These are phyloP conservation scores for Copidosoma floridanum DNA, from an alignment of 1,140 invertebrate species.

Conservation along the genomic window DNA sequence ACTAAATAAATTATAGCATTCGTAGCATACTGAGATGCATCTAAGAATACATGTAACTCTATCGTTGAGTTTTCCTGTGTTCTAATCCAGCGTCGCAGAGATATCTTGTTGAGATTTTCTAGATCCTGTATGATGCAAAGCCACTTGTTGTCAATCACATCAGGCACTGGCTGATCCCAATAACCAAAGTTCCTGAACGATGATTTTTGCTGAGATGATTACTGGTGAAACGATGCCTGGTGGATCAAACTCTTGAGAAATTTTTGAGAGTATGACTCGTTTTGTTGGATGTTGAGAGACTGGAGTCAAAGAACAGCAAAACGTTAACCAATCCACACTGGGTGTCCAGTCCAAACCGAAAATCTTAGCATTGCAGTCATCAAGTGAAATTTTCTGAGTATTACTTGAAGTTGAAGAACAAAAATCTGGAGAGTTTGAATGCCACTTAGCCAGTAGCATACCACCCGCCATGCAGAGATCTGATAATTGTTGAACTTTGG, in stretches of 20 bases:
- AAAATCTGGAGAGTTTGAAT: not conserved
- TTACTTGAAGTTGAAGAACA: not conserved
- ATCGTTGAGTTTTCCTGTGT: slow-evolving; percentile 31
- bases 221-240: too few species aligned
- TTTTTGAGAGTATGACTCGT: too few species aligned
- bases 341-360: not conserved
- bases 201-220: slow-evolving; percentile 27
- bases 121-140: slow-evolving; percentile 7
- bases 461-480: too few species aligned
- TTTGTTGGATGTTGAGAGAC: not conserved
- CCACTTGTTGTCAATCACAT: slow-evolving; percentile 2
- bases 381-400: not conserved
- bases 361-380: not conserved
- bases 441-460: too few species aligned
- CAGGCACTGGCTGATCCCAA: slow-evolving; percentile 27
- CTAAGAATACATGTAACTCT: slow-evolving; percentile 34
- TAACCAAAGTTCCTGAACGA: slow-evolving; percentile 31
- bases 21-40: slow-evolving; percentile 33
- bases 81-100: slow-evolving; percentile 28
- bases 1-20: too few species aligned
- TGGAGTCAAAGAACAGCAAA: not conserved
- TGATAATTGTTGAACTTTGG: too few species aligned
- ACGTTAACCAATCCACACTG: not conserved
- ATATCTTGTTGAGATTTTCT: too few species aligned
- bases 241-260: not conserved